Conservation (phyloP, 1,140 invertebrate genomes). For the Andricus grossulariae region DNA sequence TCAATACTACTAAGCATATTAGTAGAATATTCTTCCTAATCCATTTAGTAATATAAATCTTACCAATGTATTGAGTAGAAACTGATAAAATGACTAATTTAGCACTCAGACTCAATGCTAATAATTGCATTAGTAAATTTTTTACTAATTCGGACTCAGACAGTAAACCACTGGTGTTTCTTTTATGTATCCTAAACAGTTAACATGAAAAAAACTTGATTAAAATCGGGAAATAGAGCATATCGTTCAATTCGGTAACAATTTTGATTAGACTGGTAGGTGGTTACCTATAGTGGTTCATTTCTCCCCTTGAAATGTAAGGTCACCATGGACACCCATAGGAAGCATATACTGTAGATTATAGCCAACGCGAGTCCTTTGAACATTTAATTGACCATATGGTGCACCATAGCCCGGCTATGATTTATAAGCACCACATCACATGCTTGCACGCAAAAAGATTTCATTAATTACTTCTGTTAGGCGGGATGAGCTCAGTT, state of each 20-base stretch:
- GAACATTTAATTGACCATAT: constrained; percentile 57
- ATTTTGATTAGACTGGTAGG: constrained; percentile 7
- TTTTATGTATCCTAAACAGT: not conserved
- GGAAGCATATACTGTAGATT: constrained; percentile 29
- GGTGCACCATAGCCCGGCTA: constrained; percentile 48
- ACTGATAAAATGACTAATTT: too few relatives aligned
- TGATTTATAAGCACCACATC: constrained; percentile 56
- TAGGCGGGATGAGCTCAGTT: not conserved
- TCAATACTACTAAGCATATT: too few relatives aligned
- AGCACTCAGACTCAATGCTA: too few relatives aligned
- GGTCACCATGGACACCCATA: constrained; percentile 52
- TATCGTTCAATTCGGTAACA: not conserved
- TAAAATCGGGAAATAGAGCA: not conserved
- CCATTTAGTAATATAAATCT: too few relatives aligned
- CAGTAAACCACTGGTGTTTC: not conserved
- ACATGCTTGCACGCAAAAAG: constrained; percentile 49
- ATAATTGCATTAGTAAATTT: too few relatives aligned
- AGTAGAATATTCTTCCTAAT: too few relatives aligned
- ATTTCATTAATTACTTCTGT: constrained; percentile 61
- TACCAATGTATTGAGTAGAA: too few relatives aligned
- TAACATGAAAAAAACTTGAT: not conserved
- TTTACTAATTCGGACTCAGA: too few relatives aligned
- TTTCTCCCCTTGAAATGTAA: not conserved
- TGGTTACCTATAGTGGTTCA: not conserved
- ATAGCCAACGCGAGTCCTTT: constrained; percentile 45